These are phyloP conservation scores for Pelmatolapia mariae DNA, from an alignment of 2,113 vertebrate genomes.

Conservation along the genomic window DNA sequence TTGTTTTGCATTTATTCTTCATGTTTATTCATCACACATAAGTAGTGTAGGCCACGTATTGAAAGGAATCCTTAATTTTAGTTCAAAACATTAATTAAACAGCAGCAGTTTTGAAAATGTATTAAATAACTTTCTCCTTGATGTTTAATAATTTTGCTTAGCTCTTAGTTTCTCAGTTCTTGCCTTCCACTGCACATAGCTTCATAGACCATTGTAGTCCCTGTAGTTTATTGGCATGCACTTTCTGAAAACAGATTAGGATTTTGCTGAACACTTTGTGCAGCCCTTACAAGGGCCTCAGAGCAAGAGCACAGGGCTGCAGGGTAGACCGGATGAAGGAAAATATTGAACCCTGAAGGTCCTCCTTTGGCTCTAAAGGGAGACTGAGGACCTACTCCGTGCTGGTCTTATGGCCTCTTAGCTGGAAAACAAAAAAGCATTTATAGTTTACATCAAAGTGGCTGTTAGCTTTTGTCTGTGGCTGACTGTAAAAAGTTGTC, in stretches of 20 bases:
- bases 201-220: neutral
- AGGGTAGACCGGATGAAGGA: slow-evolving; percentile 44
- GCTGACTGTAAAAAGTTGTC: neutral
- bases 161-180: neutral
- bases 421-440: neutral
- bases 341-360: slow-evolving; percentile 60
- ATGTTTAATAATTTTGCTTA: neutral
- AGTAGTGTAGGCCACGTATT: neutral
- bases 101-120: neutral
- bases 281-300: slow-evolving; percentile 40
- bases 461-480: neutral
- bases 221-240: neutral
- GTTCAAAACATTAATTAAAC: neutral
- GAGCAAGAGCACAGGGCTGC: neutral
- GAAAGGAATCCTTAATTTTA: neutral
- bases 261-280: slow-evolving; percentile 10
- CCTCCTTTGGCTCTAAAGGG: slow-evolving; percentile 38
- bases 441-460: neutral
- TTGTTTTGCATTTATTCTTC: neutral
- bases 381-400: neutral
- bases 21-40: neutral
- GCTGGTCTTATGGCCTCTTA: neutral
- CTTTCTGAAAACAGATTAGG: slow-evolving; percentile 18
- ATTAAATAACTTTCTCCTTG: neutral
- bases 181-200: neutral